Conservation (phyloP, 2,113 vertebrate species). For the Corydoras sp. region DNA sequence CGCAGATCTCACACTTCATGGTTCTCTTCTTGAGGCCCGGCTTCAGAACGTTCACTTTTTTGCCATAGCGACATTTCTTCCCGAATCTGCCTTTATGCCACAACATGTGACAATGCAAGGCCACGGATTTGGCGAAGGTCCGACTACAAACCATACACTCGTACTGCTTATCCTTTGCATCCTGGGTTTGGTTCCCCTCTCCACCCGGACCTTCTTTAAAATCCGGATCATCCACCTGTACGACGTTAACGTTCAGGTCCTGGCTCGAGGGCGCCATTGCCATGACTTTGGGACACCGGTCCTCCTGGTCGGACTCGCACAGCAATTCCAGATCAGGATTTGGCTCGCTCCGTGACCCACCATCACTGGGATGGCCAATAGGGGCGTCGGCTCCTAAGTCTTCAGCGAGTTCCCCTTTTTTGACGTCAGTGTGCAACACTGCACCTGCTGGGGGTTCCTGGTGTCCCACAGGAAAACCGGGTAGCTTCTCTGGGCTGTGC, state of each 20-base stretch:
- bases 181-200: constrained; percentile 5
- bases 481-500: not conserved
- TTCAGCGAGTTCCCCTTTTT: constrained; percentile 10
- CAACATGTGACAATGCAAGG: constrained; percentile 62
- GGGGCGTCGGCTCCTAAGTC: constrained; percentile 59
- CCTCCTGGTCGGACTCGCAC: constrained; percentile 64
- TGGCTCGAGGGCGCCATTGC: constrained; percentile 41
- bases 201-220: constrained; percentile 18
- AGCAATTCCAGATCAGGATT: constrained; percentile 61
- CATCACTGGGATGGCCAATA: constrained; percentile 23
- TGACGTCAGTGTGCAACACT: too few species aligned
- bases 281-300: not conserved
- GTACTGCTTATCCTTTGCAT: constrained; percentile 39
- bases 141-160: constrained; percentile 62
- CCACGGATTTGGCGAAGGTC: constrained; percentile 56
- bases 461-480: not conserved
- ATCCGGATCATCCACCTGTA: constrained; percentile 59
- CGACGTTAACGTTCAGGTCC: constrained; percentile 62
- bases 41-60: constrained; percentile 11
- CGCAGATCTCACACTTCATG: constrained; percentile 53
- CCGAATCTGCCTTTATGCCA: constrained; percentile 58
- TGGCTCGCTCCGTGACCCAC: constrained; percentile 35
- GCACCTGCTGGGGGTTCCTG: not conserved
- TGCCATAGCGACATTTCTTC: constrained; percentile 45
- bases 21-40: constrained; percentile 21